Percentiles rank a stretch among this genome's conserved stretches.
Evolutionary conservation across 2,888 invertebrate genomes (phyloP).

Genomic region (Conchocele bisecta): DNA sequence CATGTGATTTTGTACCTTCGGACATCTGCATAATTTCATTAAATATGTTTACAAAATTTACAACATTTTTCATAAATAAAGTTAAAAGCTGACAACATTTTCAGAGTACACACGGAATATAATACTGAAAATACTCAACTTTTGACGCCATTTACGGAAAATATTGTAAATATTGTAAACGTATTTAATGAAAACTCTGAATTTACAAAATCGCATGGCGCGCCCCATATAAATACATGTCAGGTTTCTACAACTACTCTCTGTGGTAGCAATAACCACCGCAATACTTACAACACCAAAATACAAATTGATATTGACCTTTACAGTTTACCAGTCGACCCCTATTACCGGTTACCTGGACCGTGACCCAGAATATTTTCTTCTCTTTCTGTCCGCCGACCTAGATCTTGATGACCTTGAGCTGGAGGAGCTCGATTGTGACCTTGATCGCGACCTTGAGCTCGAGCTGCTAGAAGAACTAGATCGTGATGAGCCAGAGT

Average conservation of each 20-base stretch:
- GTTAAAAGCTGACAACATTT: too few relatives aligned
- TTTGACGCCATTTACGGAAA: too few relatives aligned
- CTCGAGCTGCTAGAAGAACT: constrained; percentile 63
- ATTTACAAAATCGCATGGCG: too few relatives aligned
- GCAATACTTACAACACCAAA: constrained; percentile 20
- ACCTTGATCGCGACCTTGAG: constrained; percentile 59
- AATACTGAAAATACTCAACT: too few relatives aligned
- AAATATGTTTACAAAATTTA: too few relatives aligned
- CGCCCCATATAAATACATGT: background rate
- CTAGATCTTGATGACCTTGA: constrained; percentile 60
- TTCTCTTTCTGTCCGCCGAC: constrained; percentile 53
- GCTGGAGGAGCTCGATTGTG: constrained; percentile 60
- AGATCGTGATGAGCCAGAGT: constrained; percentile 59
- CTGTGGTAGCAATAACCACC: too few relatives aligned
- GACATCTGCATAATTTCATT: too few relatives aligned
- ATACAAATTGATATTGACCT: constrained; percentile 73
- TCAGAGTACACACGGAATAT: too few relatives aligned
- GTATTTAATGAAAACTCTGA: too few relatives aligned
- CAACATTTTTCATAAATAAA: too few relatives aligned
- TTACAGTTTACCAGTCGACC: constrained; percentile 65
- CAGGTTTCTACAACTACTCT: background rate
- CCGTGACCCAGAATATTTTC: constrained; percentile 72
- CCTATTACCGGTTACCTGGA: constrained; percentile 77
- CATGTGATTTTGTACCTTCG: too few relatives aligned
- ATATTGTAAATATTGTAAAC: too few relatives aligned